Percentiles rank a stretch among this genome's conserved stretches.
Evolutionary conservation across 2,888 invertebrate genomes (phyloP).

Genomic region (Trachelus iudaicus): DNA sequence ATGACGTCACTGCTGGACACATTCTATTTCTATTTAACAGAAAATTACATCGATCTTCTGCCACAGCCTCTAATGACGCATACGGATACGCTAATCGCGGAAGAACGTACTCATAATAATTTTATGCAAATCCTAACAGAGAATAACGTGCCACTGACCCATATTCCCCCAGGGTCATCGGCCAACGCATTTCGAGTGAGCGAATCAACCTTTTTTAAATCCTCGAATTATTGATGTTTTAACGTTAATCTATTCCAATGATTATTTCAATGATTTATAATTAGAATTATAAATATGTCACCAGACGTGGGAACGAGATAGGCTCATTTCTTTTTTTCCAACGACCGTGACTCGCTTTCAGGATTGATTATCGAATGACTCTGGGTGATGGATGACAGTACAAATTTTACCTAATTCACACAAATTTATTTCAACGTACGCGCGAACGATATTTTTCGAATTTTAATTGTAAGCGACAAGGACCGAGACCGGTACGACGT

Average conservation of each 20-base stretch:
- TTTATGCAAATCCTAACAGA: constrained; percentile 32
- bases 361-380: neutral
- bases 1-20: neutral
- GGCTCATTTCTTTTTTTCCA: too few species aligned
- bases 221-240: neutral
- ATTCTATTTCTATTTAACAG: neutral
- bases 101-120: neutral
- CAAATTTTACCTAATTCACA: neutral
- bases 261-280: neutral
- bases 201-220: neutral
- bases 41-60: neutral
- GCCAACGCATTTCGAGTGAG: neutral
- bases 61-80: neutral
- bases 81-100: neutral
- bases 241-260: neutral
- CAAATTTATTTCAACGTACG: neutral
- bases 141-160: constrained; percentile 40
- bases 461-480: neutral
- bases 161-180: constrained; percentile 35
- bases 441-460: neutral
- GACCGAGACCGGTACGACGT: neutral
- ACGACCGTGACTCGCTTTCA: neutral
- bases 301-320: neutral
- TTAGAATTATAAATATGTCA: neutral
- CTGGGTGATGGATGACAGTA: neutral